phyloP scores from a whole-genome alignment of 2,113 vertebrate genomes.

The Sardina pilchardus region DNA sequence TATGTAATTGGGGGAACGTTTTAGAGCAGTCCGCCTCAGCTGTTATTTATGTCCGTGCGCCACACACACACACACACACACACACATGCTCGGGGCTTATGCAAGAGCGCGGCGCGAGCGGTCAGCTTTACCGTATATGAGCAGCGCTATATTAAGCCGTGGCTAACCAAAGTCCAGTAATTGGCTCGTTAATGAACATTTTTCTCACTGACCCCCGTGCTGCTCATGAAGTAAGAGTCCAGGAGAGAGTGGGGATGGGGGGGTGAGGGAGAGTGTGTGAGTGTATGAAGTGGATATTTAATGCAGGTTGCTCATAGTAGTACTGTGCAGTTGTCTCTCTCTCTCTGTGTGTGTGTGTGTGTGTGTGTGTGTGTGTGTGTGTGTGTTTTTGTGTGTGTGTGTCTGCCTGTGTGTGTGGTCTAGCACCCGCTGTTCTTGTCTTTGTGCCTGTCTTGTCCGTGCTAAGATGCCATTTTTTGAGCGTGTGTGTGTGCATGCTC shows the following conservation, averaged over 20 bases:
- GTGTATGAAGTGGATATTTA: not conserved
- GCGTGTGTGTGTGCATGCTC: not conserved
- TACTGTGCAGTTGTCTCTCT: too few species aligned
- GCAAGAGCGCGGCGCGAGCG: not conserved
- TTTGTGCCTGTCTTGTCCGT: not conserved
- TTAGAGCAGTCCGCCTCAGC: not conserved
- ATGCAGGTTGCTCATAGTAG: not conserved
- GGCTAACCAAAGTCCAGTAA: not conserved
- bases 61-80: not conserved
- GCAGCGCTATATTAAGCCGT: not conserved
- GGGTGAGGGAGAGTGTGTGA: too few species aligned
- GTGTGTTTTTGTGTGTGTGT: too few species aligned
- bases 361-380: not conserved
- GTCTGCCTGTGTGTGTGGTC: not conserved
- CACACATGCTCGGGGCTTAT: not conserved
- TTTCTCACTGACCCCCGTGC: constrained; percentile 16
- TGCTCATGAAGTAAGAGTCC: not conserved
- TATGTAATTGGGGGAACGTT: not conserved
- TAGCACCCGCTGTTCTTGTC: not conserved
- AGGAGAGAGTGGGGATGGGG: not conserved
- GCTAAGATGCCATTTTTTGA: not conserved
- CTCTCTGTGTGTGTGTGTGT: too few species aligned
- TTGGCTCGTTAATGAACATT: constrained; percentile 8
- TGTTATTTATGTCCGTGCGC: not conserved
- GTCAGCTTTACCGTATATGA: not conserved